These are phyloP conservation scores for Ypsolopha scabrella DNA, from an alignment of 2,888 invertebrate species.

Conservation along the genomic window DNA sequence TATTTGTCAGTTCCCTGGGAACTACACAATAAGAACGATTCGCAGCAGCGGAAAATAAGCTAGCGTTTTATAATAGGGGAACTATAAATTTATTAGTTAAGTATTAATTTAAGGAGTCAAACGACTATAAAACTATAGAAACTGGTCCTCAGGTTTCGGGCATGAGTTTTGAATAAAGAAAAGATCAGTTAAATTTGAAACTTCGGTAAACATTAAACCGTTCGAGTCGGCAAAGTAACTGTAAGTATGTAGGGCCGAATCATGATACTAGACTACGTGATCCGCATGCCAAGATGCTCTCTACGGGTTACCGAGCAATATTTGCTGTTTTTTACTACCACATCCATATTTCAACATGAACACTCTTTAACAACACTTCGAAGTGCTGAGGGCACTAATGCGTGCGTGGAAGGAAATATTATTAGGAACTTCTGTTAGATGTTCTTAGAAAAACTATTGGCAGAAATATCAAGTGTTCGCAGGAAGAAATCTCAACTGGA, in stretches of 20 bases:
- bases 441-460: slow-evolving; percentile 15
- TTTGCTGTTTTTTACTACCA: slow-evolving; percentile 57
- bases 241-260: slow-evolving; percentile 27
- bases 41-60: too few species aligned
- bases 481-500: too few species aligned
- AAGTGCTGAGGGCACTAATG: slow-evolving; percentile 49
- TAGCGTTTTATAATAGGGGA: too few species aligned
- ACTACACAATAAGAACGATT: too few species aligned
- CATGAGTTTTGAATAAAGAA: too few species aligned
- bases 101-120: too few species aligned
- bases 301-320: slow-evolving; percentile 37
- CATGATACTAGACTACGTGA: slow-evolving; percentile 42
- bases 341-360: slow-evolving; percentile 63
- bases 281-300: slow-evolving; percentile 32
- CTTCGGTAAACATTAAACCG: slow-evolving; percentile 15
- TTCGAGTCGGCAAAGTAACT: slow-evolving; percentile 26
- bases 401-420: slow-evolving; percentile 54
- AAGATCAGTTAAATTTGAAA: too few species aligned
- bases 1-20: too few species aligned
- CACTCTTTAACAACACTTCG: slow-evolving; percentile 52
- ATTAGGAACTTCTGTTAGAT: slow-evolving; percentile 22
- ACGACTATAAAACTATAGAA: too few species aligned
- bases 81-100: too few species aligned
- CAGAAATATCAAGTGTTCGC: too few species aligned
- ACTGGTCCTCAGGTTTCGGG: too few species aligned